Evolutionary conservation across 2,888 invertebrate species (phyloP).

Genomic region (Ichneumoninae sp.): DNA sequence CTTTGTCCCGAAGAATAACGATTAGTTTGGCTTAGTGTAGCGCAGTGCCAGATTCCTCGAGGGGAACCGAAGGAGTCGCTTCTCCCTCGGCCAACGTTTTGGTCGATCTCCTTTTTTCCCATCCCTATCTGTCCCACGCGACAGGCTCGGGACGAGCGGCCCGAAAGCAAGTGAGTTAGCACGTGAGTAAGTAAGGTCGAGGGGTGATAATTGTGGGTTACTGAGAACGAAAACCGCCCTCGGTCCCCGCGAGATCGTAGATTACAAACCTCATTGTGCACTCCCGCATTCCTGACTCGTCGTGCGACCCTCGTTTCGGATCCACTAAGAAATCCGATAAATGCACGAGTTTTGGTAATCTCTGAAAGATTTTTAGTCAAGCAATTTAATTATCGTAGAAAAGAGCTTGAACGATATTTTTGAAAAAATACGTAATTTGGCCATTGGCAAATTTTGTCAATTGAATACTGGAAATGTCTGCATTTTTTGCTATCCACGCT

Average conservation of each 20-base stretch:
- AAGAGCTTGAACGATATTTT: neutral
- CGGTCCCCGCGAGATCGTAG: conserved; percentile 70
- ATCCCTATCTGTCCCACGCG: neutral
- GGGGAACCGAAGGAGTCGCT: conserved; percentile 31
- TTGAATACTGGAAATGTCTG: neutral
- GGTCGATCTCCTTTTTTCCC: neutral
- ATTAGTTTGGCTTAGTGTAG: conserved; percentile 46
- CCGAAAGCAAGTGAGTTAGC: conserved; percentile 41
- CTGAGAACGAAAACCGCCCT: conserved; percentile 69
- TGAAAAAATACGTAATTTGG: neutral
- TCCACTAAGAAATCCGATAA: neutral
- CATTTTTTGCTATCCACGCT: neutral
- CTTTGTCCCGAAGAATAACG: conserved; percentile 50
- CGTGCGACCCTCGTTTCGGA: neutral
- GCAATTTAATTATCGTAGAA: neutral
- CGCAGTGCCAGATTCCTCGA: conserved; percentile 40
- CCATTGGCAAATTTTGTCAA: neutral
- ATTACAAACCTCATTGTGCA: conserved; percentile 70
- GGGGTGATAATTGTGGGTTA: conserved; percentile 78
- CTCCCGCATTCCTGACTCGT: conserved; percentile 14
- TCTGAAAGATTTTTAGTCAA: neutral
- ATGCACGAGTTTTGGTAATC: neutral
- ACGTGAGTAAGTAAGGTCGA: conserved; percentile 72
- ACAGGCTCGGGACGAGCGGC: neutral
- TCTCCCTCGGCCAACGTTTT: conserved; percentile 10